Evolutionary conservation across 1,140 invertebrate species (phyloP).

Genomic region (Adoxophyes honmai): DNA sequence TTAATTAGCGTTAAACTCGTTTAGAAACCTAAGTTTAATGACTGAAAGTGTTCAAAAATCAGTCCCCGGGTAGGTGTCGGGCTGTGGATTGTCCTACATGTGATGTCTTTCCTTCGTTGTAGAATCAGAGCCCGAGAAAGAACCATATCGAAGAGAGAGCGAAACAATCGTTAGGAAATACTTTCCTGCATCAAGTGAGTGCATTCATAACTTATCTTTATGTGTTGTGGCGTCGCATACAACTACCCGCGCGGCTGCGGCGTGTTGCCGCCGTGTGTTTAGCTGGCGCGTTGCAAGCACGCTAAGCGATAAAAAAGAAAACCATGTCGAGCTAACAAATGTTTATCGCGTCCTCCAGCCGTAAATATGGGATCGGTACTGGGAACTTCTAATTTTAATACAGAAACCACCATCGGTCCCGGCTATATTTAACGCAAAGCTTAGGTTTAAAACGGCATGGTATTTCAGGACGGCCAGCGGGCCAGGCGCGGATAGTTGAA

Average conservation of each 20-base stretch:
- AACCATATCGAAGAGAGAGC: slow-evolving; percentile 72
- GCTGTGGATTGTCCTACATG: slow-evolving; percentile 40
- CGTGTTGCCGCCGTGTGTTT: neutral
- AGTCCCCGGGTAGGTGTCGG: neutral
- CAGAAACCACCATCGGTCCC: neutral
- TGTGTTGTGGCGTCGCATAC: too few relatives aligned
- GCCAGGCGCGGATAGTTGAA: neutral
- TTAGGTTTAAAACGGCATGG: slow-evolving; percentile 10
- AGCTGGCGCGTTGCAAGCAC: too few relatives aligned
- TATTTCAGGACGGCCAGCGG: too few relatives aligned
- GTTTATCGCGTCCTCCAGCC: too few relatives aligned
- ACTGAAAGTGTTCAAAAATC: too few relatives aligned
- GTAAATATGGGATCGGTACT: too few relatives aligned
- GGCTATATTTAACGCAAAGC: neutral
- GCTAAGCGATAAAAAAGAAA: too few relatives aligned
- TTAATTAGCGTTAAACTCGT: too few relatives aligned
- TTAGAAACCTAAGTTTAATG: too few relatives aligned
- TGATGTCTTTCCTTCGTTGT: slow-evolving; percentile 59
- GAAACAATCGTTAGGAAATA: slow-evolving; percentile 72
- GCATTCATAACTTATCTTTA: slow-evolving; percentile 24
- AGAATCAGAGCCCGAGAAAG: slow-evolving; percentile 71
- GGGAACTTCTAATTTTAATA: slow-evolving; percentile 5
- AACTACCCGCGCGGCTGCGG: too few relatives aligned
- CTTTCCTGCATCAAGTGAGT: slow-evolving; percentile 74
- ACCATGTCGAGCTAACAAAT: too few relatives aligned